A percentile compares a stretch with the other conserved stretches of the same genome.
These are phyloP conservation scores for Nasonovia ribisnigri DNA, from an alignment of 2,888 invertebrate species.

Conservation along the genomic window DNA sequence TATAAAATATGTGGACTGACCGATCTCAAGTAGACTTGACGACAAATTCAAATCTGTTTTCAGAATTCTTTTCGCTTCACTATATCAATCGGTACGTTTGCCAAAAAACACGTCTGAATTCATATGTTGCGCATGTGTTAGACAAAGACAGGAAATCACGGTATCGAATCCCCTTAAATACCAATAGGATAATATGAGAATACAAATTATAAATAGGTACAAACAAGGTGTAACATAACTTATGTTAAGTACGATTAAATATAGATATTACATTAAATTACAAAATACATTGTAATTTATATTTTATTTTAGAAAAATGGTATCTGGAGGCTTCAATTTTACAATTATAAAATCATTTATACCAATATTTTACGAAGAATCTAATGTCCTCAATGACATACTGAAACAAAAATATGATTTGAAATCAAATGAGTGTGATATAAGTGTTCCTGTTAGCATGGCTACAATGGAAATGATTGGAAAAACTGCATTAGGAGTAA, in stretches of 20 bases:
- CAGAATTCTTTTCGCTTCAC: too few species aligned
- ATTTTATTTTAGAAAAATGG: slow-evolving; percentile 57
- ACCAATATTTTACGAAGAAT: slow-evolving; percentile 59
- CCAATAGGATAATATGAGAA: too few species aligned
- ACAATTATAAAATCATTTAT: slow-evolving; percentile 61
- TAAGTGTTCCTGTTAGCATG: slow-evolving; percentile 61
- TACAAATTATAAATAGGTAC: background rate
- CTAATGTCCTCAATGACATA: slow-evolving; percentile 7
- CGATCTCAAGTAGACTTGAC: too few species aligned
- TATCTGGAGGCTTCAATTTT: slow-evolving; percentile 57
- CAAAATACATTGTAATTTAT: background rate
- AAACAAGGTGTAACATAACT: background rate
- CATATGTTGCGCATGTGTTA: too few species aligned
- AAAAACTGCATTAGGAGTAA: slow-evolving; percentile 66
- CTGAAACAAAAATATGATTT: slow-evolving; percentile 19
- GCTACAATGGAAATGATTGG: slow-evolving; percentile 66
- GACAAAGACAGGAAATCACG: too few species aligned
- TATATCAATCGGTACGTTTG: too few species aligned
- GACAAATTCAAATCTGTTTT: too few species aligned
- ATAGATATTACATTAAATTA: background rate
- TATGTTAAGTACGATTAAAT: background rate
- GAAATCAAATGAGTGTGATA: slow-evolving; percentile 23
- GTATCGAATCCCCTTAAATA: too few species aligned
- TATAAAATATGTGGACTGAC: too few species aligned
- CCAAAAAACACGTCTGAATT: too few species aligned